Base-by-base conservation (phyloP, 2,888 invertebrate species). In the Lithosia quadra region DNA sequence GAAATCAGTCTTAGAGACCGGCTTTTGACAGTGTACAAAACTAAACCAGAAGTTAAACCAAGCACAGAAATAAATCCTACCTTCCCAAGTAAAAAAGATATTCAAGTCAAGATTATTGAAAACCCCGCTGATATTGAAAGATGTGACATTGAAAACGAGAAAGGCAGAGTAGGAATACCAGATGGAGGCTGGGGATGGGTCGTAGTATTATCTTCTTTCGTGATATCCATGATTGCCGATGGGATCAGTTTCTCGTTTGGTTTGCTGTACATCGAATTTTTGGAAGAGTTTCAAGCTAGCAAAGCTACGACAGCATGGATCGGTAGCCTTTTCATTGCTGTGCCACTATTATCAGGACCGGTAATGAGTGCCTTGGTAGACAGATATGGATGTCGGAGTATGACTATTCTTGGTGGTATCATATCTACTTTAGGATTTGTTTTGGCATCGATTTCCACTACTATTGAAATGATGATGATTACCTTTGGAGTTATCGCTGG, bases 191-290 rank as follows among this genome's bases (percentile, higher is more conserved):
- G 97, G 97, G 98, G 98, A 11, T 98, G 98, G 98, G 95, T 98
- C 24, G 97, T 99, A 1, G 99, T 99, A 0, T 90, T 97, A 55
- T 97, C 98, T 5, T 98, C 98, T 0, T 96, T 99, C 77, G 88
- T 98, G 57, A 97, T 98, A 69, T 98, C 98, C 24, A 96, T 98
- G 93, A 97, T 99, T 63, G 98, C 98, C 55, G 99, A 99, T 90
- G 99, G 99, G 0, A 96, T 99, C 68, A 98, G 98, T 64, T 98
- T 99, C 89, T 98, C 98, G 1, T 99, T 99, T 88, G 99, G 99
- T 0, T 94, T 99, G 22, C 95, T 99, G 11, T 98, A 97, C 86
- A 97, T 97, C 0, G 97, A 98, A 84, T 97, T 99, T 82, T 93
- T 98, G 60, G 95, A 96, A 61, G 97, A 98, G 84, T 99, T 98